phyloP scores from a whole-genome alignment of 2,797 vertebrate genomes.

The Perodicticus potto region DNA sequence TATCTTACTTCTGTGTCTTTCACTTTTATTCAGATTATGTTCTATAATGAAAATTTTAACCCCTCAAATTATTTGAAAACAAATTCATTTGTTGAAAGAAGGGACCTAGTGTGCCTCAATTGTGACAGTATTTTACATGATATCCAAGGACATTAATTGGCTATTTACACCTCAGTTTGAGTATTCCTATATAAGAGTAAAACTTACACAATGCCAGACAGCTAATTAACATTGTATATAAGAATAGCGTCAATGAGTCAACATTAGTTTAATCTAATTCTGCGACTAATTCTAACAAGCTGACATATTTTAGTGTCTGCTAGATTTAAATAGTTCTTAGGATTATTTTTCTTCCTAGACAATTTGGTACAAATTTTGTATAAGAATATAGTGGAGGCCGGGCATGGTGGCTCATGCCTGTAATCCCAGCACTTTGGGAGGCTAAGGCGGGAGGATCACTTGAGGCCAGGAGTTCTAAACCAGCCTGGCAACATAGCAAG shows the following conservation, averaged over 20 bases:
- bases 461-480: neutral
- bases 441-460: neutral
- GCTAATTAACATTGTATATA: neutral
- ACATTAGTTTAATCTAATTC: slow-evolving; percentile 28
- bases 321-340: slow-evolving; percentile 18
- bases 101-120: neutral
- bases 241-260: neutral
- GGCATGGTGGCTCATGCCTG: neutral
- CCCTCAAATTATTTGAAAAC: slow-evolving; percentile 30
- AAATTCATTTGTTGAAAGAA: neutral
- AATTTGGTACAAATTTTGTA: slow-evolving; percentile 14
- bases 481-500: neutral
- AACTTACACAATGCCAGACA: neutral
- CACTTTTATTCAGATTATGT: neutral
- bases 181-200: neutral
- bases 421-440: neutral
- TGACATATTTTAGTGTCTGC: slow-evolving; percentile 1
- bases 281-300: neutral
- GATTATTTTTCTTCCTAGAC: slow-evolving; percentile 54
- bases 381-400: neutral
- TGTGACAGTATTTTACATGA: neutral
- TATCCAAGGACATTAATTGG: neutral
- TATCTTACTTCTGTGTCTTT: neutral
- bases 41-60: neutral
- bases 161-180: slow-evolving; percentile 36